phyloP scores from a whole-genome alignment of 92 coral and sea anemone species.

The Phenganax marumi region DNA sequence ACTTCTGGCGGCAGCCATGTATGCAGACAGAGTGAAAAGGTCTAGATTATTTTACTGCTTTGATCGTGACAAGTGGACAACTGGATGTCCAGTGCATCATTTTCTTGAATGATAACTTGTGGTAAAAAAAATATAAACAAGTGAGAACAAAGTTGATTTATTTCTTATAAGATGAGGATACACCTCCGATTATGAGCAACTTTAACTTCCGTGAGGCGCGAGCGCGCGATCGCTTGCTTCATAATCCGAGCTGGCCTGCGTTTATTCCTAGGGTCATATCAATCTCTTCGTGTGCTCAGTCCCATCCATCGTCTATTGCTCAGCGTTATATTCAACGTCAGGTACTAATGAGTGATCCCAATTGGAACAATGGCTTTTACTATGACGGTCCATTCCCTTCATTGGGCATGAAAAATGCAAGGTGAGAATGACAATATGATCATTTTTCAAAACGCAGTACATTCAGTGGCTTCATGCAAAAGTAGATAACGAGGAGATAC shows the following conservation, averaged over 20 bases:
- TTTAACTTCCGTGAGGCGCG: background rate
- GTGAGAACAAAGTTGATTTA: too few species aligned
- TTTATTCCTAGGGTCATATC: slow-evolving; percentile 61
- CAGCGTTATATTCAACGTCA: slow-evolving; percentile 89
- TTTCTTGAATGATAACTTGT: too few species aligned
- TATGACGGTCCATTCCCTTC: slow-evolving; percentile 78
- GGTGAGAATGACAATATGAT: slow-evolving; percentile 50
- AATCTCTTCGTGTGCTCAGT: slow-evolving; percentile 92
- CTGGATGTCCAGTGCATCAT: too few species aligned
- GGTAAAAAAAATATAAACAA: too few species aligned
- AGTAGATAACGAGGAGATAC: background rate
- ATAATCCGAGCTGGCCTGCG: background rate
- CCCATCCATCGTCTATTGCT: slow-evolving; percentile 96
- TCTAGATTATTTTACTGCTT: background rate
- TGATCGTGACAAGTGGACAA: too few species aligned
- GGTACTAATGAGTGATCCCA: slow-evolving; percentile 89
- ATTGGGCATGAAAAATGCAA: slow-evolving; percentile 89
- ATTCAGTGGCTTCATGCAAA: too few species aligned
- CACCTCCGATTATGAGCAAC: background rate
- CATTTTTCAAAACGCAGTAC: background rate
- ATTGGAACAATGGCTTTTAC: slow-evolving; percentile 93
- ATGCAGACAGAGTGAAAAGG: slow-evolving; percentile 85
- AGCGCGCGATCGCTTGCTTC: background rate
- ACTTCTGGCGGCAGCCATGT: slow-evolving; percentile 71
- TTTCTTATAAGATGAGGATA: too few species aligned